phyloP scores from a whole-genome alignment of 2,888 invertebrate species.

The Nasonovia ribisnigri region DNA sequence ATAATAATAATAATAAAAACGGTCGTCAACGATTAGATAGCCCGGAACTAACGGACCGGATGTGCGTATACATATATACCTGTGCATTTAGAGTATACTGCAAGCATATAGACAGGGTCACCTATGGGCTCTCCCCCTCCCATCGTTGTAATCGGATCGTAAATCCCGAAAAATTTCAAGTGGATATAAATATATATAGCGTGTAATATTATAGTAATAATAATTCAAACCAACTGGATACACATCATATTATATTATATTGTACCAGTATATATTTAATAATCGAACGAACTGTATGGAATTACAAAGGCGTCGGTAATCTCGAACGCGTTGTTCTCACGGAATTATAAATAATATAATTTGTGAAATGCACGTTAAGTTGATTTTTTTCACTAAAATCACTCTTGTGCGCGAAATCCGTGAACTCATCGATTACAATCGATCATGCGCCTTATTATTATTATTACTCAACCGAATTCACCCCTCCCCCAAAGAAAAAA shows the following conservation, averaged over 20 bases:
- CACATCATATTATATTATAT: neutral
- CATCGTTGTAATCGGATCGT: slow-evolving; percentile 1
- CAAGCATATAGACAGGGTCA: neutral
- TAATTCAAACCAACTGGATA: slow-evolving; percentile 30
- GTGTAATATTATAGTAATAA: neutral
- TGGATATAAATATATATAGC: slow-evolving; percentile 11
- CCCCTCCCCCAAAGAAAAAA: neutral
- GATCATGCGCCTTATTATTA: neutral
- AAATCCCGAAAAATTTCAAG: slow-evolving; percentile 39
- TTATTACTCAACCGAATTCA: neutral
- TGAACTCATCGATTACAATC: neutral
- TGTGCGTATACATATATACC: neutral
- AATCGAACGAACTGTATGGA: neutral
- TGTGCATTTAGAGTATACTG: neutral
- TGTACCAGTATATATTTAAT: neutral
- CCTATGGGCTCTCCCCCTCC: neutral
- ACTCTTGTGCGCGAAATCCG: neutral
- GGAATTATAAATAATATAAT: neutral
- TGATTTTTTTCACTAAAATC: neutral
- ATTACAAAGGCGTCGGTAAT: neutral
- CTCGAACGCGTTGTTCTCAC: neutral
- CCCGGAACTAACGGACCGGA: slow-evolving; percentile 52
- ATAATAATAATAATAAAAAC: slow-evolving; percentile 21
- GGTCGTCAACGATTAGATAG: slow-evolving; percentile 33
- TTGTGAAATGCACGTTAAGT: neutral